Evolutionary conservation across 2,113 vertebrate genomes (phyloP).

Genomic region (Boulengeromyrus knoepffleri): DNA sequence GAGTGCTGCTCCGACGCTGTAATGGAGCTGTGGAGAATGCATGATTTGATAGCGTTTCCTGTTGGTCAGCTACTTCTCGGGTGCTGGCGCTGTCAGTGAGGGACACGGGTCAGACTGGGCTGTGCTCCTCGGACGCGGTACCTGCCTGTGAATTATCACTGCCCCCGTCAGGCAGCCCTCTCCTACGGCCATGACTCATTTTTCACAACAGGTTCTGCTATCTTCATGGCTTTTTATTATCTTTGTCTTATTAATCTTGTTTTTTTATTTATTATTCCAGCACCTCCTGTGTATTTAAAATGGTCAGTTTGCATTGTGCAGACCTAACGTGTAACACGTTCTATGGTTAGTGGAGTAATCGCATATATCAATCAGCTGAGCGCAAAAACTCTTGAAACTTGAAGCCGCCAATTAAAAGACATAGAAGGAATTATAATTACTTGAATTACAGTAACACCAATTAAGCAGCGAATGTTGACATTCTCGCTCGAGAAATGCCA

Average conservation of each 20-base stretch:
- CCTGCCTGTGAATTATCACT: background rate
- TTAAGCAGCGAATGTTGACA: conserved; percentile 31
- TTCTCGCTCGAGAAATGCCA: background rate
- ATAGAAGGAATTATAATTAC: conserved; percentile 38
- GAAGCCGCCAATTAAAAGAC: conserved; percentile 56
- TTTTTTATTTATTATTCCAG: background rate
- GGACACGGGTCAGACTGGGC: background rate
- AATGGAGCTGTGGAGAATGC: background rate
- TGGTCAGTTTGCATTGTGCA: background rate
- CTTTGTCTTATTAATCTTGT: background rate
- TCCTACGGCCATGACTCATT: background rate
- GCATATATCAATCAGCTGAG: background rate
- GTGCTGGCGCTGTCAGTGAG: background rate
- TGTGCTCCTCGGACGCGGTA: background rate
- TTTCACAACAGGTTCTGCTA: conserved; percentile 3
- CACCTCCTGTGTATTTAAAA: background rate
- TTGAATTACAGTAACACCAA: conserved; percentile 19
- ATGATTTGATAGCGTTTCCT: background rate
- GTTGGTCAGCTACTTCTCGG: background rate
- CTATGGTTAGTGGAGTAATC: background rate
- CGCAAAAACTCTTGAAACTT: background rate
- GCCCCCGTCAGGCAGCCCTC: background rate
- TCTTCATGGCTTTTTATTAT: background rate
- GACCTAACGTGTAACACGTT: background rate
- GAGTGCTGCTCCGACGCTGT: background rate